phyloP scores from a whole-genome alignment of 1,140 invertebrate genomes.

The Bombus confusus region DNA sequence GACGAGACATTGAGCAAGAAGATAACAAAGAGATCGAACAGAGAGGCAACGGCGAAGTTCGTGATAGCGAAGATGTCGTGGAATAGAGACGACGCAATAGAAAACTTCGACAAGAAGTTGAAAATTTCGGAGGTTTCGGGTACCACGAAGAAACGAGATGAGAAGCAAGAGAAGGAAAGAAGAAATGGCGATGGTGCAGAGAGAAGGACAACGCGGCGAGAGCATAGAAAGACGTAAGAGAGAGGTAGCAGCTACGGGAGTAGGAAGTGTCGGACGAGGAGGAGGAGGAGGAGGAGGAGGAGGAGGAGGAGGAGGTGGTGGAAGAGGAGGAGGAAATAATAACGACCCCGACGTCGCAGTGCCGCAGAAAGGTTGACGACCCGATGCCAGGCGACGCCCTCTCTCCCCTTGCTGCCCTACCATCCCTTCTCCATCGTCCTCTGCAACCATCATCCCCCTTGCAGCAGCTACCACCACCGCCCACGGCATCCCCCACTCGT shows the following conservation, averaged over 20 bases:
- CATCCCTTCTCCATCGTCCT: constrained; percentile 40
- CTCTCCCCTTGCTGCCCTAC: constrained; percentile 54
- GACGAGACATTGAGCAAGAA: neutral
- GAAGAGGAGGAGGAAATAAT: constrained; percentile 76
- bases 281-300: constrained; percentile 43
- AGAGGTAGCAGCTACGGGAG: neutral
- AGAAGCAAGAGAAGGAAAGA: neutral
- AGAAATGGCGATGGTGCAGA: constrained; percentile 27
- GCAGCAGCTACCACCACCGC: constrained; percentile 46
- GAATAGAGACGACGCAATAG: neutral
- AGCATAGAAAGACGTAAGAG: constrained; percentile 8
- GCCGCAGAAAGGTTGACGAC: constrained; percentile 81
- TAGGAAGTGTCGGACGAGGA: constrained; percentile 24
- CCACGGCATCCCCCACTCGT: constrained; percentile 58
- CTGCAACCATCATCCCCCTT: constrained; percentile 60
- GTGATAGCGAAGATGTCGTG: neutral
- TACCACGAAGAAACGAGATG: neutral
- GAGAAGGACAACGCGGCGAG: constrained; percentile 32
- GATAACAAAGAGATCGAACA: neutral
- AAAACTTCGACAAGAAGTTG: neutral
- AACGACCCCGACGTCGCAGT: constrained; percentile 81
- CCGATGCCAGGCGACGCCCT: constrained; percentile 78
- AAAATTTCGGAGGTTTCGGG: neutral
- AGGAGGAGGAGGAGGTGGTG: constrained; percentile 16
- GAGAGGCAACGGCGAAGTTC: neutral